These are phyloP conservation scores for Leptarthrus brevirostris DNA, from an alignment of 2,888 invertebrate species.

Conservation along the genomic window DNA sequence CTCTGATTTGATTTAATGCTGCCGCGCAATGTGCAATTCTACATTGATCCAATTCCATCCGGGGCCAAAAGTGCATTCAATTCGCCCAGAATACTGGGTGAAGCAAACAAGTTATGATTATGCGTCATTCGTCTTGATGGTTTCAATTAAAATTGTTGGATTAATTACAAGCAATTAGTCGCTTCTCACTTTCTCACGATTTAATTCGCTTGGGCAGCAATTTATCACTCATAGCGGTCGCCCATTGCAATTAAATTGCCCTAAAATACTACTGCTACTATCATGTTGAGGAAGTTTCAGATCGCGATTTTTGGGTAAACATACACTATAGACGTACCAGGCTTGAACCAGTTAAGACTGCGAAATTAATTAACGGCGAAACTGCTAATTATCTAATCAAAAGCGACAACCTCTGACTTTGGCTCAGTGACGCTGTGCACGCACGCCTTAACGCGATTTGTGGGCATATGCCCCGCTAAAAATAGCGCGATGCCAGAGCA, in stretches of 20 bases:
- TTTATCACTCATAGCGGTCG: neutral
- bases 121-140: conserved; percentile 32
- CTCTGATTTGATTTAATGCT: conserved; percentile 13
- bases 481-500: too few species aligned
- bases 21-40: neutral
- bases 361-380: conserved; percentile 17
- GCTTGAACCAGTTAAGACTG: too few species aligned
- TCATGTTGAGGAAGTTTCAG: too few species aligned
- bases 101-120: neutral
- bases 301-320: too few species aligned
- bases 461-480: too few species aligned
- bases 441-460: too few species aligned
- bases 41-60: conserved; percentile 1
- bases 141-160: conserved; percentile 50
- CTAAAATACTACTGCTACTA: too few species aligned
- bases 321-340: too few species aligned
- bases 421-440: too few species aligned
- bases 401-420: neutral
- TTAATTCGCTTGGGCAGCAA: conserved; percentile 22
- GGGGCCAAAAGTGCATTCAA: neutral
- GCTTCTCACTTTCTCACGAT: conserved; percentile 52
- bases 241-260: too few species aligned
- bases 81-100: neutral
- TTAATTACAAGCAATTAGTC: conserved; percentile 53
- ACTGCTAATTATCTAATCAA: conserved; percentile 8